Evolutionary conservation across 2,888 invertebrate genomes (phyloP), one percentile per base, ranked within the genome.

Genomic region (Acholoe squamosa): DNA sequence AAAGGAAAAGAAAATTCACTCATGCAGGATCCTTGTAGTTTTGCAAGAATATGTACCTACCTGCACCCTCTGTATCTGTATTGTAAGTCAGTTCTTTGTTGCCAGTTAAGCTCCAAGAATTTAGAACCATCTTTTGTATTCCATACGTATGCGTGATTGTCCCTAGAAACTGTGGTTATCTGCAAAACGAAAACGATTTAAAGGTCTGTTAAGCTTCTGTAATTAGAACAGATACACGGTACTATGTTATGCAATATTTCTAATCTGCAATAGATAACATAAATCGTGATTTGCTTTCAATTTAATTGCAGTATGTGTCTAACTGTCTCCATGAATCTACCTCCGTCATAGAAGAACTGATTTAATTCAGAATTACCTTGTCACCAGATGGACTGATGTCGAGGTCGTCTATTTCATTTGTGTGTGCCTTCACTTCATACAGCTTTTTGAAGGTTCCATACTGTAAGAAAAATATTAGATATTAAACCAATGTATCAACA

Each of bases 351-450:
- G n/a, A n/a, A n/a, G n/a, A n/a, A n/a, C n/a, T n/a, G n/a, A n/a
- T n/a, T n/a, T n/a, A n/a, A n/a, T n/a, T n/a, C 43, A 43, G 16
- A 80, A 0, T 80, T 94, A 96, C 96, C 94, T 95, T 95, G 92
- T 97, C 97, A 92, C 97, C 97, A 94, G 97, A 97, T 0, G 98
- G 97, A 96, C 98, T 98, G 95, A 99, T 98, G 96, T 99, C 98
- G 90, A 99, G 96, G 96, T 99, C 99, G 94, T 99, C 99, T 92
- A 99, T 98, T 97, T 99, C 99, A 96, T 98, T 98, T 90, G 97
- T 97, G 94, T 99, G 99, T 56, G 97, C 98, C 92, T 97, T 96
- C 16, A 98, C 96, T 93, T 97, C 97, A 94, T 97, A 97, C 31
- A 97, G 94, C 93, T 97, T 97, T 89, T 97, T 96, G 96, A 98